A percentile compares a stretch with the other conserved stretches of the same genome.
These are phyloP conservation scores for Drosophila seclusa DNA, from an alignment of 2,888 invertebrate genomes.

Conservation along the genomic window DNA sequence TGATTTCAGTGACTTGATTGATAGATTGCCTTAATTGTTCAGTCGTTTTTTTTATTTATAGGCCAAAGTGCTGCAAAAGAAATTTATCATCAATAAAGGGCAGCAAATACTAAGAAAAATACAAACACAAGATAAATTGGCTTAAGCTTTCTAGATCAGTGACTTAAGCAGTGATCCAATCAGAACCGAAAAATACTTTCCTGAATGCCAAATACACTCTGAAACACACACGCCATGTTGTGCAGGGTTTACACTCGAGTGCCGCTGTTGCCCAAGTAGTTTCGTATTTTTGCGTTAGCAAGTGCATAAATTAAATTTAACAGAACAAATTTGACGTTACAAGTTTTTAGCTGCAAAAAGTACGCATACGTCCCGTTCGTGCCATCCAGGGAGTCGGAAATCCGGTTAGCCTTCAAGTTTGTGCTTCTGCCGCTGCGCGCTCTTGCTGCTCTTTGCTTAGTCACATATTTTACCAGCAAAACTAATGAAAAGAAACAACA, in stretches of 20 bases:
- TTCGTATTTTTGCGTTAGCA: conserved; percentile 43
- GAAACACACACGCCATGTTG: conserved; percentile 41
- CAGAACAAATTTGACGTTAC: conserved; percentile 45
- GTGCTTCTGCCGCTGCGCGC: conserved; percentile 5
- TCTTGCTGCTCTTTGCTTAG: conserved; percentile 15
- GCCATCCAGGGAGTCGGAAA: conserved; percentile 21
- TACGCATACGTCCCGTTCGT: conserved; percentile 41
- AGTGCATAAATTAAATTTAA: conserved; percentile 68
- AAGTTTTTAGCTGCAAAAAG: conserved; percentile 43
- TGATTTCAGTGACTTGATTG: conserved; percentile 42
- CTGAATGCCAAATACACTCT: conserved; percentile 35
- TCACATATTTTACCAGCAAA: conserved; percentile 39
- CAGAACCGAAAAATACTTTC: conserved; percentile 43
- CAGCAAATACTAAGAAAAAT: conserved; percentile 39
- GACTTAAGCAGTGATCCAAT: conserved; percentile 37
- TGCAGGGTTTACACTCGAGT: conserved; percentile 38
- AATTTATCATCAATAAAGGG: conserved; percentile 34
- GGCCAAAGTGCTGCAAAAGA: neutral
- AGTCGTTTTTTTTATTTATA: neutral
- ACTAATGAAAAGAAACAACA: conserved; percentile 45
- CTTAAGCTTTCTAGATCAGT: conserved; percentile 22
- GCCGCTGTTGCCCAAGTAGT: conserved; percentile 32
- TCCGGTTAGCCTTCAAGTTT: conserved; percentile 40
- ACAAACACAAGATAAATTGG: conserved; percentile 12
- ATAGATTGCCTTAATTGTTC: conserved; percentile 41